Evolutionary conservation across 2,888 invertebrate species (phyloP), one percentile per base, ranked within the genome.

Genomic region (Exephanes ischioxanthus): DNA sequence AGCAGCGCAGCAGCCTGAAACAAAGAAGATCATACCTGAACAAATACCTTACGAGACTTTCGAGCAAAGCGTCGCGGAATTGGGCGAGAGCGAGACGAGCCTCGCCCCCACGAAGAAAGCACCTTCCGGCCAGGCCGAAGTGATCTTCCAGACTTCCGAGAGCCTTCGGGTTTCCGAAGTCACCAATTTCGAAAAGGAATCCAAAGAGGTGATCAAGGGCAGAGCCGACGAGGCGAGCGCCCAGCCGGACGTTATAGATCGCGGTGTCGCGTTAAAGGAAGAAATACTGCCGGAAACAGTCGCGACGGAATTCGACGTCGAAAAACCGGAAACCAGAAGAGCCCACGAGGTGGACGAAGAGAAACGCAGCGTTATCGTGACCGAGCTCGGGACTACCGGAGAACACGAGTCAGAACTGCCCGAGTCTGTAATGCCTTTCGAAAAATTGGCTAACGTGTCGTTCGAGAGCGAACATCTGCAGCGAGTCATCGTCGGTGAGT

Each of bases 321-420:
- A 87, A 6, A 91, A 90, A 81, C 93, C 91, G 33, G 89, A 85
- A 76, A 89, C 89, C 83, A 94, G 91, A 90, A 90, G 86, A 55
- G 93, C 94, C 14, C 90, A 89, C 73, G 88, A 92, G 81, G 88
- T 92, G 5, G 89, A 92, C 45, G 92, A 93, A 66, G 88, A 92
- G 77, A 93, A 94, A 73, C 94, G 95, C 89, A 94, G 95, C 87
- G 89, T 95, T 68, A 93, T 95, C 75, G 93, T 95, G 80, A 95
- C 94, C 72, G 95, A 95, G 90, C 92, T 94, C 86, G 92, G 92
- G 88, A 92, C 94, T 85, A 93, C 94, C 88, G 95, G 94, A 88
- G 95, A 95, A 93, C 91, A 94, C 71, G 95, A 94, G 93, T 92
- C 94, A 90, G 91, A 94, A 82, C 90, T 94, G 88, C 92, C 92